Conservation (phyloP, 2,888 invertebrate species). For the Drosophila diplacantha region DNA sequence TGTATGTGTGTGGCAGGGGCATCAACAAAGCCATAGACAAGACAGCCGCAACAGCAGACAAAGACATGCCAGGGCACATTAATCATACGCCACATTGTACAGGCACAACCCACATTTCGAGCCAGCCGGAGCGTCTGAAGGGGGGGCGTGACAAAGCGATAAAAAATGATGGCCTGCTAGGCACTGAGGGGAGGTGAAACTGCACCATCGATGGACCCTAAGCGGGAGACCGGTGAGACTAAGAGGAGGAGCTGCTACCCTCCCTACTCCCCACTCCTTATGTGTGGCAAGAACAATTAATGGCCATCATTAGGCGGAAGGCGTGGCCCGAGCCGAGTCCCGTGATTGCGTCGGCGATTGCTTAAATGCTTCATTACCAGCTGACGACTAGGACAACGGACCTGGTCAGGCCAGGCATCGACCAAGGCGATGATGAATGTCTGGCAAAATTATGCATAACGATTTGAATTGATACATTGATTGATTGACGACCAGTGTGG, state of each 20-base stretch:
- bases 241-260: not conserved
- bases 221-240: too few relatives aligned
- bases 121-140: not conserved
- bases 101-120: conserved; percentile 29
- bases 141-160: conserved; percentile 53
- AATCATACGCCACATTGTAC: conserved; percentile 67
- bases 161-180: conserved; percentile 56
- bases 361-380: conserved; percentile 33
- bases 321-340: conserved; percentile 12
- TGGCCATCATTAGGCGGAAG: conserved; percentile 33
- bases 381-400: conserved; percentile 11
- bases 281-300: conserved; percentile 36
- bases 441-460: conserved; percentile 34
- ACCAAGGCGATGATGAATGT: conserved; percentile 34
- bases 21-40: conserved; percentile 36
- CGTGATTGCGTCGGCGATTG: conserved; percentile 10
- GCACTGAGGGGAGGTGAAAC: not conserved
- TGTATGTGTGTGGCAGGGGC: not conserved
- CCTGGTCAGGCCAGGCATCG: not conserved
- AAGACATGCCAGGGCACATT: conserved; percentile 46
- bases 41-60: conserved; percentile 29
- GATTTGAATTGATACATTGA: conserved; percentile 49
- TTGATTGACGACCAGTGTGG: conserved; percentile 45
- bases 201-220: not conserved
- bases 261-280: not conserved